Percentiles rank a stretch among this genome's conserved stretches.
Conservation (phyloP, 1,140 invertebrate species). For the Platorchestia sp. region DNA sequence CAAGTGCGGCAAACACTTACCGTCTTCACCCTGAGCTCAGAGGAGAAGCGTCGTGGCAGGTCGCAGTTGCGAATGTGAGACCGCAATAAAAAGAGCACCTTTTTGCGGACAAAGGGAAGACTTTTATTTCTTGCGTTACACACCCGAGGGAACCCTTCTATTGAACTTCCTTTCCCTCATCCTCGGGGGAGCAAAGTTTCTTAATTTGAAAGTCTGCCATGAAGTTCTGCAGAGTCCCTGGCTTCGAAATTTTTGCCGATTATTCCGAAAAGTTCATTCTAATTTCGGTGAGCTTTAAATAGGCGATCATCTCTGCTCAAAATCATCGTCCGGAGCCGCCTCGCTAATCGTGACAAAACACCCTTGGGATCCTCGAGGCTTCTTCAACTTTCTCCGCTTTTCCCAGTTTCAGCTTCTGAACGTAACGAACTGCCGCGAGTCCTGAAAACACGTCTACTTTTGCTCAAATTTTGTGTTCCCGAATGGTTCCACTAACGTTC, state of each 20-base stretch:
- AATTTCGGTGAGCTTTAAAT: constrained; percentile 18
- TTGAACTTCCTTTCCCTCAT: neutral
- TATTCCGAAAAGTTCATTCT: constrained; percentile 23
- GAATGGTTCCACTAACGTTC: no score
- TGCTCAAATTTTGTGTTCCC: no score
- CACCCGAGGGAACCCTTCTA: neutral
- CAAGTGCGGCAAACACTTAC: neutral
- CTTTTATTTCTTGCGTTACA: neutral
- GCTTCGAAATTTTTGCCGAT: constrained; percentile 35
- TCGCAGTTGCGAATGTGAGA: neutral
- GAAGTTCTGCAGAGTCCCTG: constrained; percentile 14
- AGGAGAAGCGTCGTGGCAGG: neutral
- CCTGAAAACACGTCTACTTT: no score
- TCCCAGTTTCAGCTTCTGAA: neutral
- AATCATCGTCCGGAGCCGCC: neutral
- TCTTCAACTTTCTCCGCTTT: neutral
- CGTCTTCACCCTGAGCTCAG: neutral
- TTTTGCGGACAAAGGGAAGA: neutral
- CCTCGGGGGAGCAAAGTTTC: neutral
- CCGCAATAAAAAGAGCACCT: neutral
- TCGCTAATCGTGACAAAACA: neutral
- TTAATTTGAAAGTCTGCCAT: constrained; percentile 17
- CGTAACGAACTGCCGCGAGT: no score
- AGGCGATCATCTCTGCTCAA: neutral
- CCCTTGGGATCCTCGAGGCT: neutral